A percentile compares a stretch with the other conserved stretches of the same genome.
These are phyloP conservation scores for Bibio marci DNA, from an alignment of 2,888 invertebrate species.

Conservation along the genomic window DNA sequence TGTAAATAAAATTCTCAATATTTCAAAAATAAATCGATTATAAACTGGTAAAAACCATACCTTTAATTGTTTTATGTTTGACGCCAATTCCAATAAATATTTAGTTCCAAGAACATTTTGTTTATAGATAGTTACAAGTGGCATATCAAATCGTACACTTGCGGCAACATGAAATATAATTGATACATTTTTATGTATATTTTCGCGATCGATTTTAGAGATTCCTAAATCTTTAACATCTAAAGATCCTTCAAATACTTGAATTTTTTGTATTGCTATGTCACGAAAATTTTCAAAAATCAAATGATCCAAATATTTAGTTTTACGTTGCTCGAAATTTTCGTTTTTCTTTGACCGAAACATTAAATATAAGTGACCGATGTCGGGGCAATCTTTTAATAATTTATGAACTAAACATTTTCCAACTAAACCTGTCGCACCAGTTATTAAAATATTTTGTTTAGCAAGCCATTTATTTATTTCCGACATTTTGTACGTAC, in stretches of 20 bases:
- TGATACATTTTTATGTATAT: neutral
- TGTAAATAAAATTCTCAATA: too few relatives aligned
- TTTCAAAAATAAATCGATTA: too few relatives aligned
- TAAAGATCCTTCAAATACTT: constrained; percentile 4
- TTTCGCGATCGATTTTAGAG: neutral
- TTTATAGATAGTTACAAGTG: neutral
- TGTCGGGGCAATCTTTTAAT: constrained; percentile 51
- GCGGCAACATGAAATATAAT: constrained; percentile 7
- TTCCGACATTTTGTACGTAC: too few relatives aligned
- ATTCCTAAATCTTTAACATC: constrained; percentile 2
- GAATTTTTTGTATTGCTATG: neutral
- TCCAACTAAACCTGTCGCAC: constrained; percentile 89
- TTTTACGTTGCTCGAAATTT: constrained; percentile 35
- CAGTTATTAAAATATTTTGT: constrained; percentile 58
- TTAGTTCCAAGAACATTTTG: constrained; percentile 4
- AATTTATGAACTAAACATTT: constrained; percentile 89
- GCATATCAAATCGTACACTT: constrained; percentile 5
- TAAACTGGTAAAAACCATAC: too few relatives aligned
- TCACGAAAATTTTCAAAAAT: neutral
- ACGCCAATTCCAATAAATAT: constrained; percentile 4
- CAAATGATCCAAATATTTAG: constrained; percentile 29
- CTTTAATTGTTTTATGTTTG: neutral
- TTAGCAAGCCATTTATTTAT: constrained; percentile 22
- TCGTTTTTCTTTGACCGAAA: constrained; percentile 50
- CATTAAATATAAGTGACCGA: constrained; percentile 44